Evolutionary conservation across 2,113 vertebrate genomes (phyloP).

Genomic region (Oenanthe melanoleuca): DNA sequence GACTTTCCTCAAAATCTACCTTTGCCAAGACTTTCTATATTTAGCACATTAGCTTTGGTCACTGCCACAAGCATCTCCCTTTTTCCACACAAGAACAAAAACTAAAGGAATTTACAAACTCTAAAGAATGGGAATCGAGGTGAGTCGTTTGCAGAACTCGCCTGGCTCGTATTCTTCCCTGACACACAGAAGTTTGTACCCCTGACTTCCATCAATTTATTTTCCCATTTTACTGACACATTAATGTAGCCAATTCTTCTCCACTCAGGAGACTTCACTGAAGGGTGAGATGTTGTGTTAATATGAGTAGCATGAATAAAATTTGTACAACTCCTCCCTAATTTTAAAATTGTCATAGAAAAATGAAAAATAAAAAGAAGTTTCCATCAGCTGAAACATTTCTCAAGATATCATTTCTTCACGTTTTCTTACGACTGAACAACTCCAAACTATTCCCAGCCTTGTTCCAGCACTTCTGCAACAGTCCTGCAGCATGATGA

Average conservation of each 20-base stretch:
- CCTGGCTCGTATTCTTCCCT: background rate
- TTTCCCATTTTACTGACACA: background rate
- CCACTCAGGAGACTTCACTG: background rate
- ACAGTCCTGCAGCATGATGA: background rate
- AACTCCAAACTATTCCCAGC: background rate
- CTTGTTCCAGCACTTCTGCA: background rate
- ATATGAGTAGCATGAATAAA: background rate
- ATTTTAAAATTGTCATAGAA: background rate
- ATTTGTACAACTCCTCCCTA: background rate
- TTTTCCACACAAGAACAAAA: background rate
- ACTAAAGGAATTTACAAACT: background rate
- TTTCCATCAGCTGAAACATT: background rate
- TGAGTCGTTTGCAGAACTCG: background rate
- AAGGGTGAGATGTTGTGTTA: background rate
- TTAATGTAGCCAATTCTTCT: background rate
- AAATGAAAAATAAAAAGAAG: background rate
- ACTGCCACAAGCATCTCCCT: background rate
- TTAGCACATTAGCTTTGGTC: background rate
- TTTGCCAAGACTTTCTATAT: background rate
- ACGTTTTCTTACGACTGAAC: accelerated
- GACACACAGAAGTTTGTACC: background rate
- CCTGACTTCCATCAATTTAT: background rate
- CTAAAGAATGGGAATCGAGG: background rate
- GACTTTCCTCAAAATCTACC: background rate
- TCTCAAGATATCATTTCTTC: background rate